Conservation (phyloP, 1,140 invertebrate genomes). For the Meloidogyne floridensis region DNA sequence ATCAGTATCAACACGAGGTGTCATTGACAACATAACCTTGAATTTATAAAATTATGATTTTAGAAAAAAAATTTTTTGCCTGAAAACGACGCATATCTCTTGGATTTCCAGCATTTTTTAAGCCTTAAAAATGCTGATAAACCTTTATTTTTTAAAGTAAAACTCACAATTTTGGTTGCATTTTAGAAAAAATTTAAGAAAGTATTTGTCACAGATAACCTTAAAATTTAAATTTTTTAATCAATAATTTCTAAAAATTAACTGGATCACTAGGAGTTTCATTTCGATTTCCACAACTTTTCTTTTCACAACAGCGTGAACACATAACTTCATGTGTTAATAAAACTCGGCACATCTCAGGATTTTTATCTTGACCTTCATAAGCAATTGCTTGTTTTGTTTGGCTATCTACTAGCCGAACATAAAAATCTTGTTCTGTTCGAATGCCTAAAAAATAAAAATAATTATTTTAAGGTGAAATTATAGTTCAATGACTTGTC, state of each 20-base stretch:
- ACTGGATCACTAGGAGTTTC: conserved; percentile 99
- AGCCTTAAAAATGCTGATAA: conserved; percentile 50
- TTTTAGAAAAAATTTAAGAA: conserved; percentile 99
- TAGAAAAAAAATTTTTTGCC: conserved; percentile 70
- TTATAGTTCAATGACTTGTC: no score
- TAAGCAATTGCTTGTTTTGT: conserved; percentile 99
- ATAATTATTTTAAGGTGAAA: no score
- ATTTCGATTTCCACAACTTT: conserved; percentile 98
- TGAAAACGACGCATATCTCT: conserved; percentile 98
- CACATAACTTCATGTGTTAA: conserved; percentile 99
- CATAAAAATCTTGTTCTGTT: conserved; percentile 96
- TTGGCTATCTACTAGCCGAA: conserved; percentile 94
- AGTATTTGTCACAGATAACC: conserved; percentile 73
- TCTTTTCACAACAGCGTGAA: conserved; percentile 99
- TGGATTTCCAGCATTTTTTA: conserved; percentile 99
- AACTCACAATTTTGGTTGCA: conserved; percentile 95
- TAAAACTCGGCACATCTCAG: conserved; percentile 98
- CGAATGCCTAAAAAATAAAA: conserved; percentile 77
- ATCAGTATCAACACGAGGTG: conserved; percentile 92
- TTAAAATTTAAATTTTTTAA: neutral
- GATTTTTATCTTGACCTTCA: conserved; percentile 99
- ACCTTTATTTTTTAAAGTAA: no score
- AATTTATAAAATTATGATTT: neutral
- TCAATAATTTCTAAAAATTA: conserved; percentile 73
- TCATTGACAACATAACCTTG: conserved; percentile 93